phyloP scores from a whole-genome alignment of 2,888 invertebrate species.

The Anoplius nigerrimus region DNA sequence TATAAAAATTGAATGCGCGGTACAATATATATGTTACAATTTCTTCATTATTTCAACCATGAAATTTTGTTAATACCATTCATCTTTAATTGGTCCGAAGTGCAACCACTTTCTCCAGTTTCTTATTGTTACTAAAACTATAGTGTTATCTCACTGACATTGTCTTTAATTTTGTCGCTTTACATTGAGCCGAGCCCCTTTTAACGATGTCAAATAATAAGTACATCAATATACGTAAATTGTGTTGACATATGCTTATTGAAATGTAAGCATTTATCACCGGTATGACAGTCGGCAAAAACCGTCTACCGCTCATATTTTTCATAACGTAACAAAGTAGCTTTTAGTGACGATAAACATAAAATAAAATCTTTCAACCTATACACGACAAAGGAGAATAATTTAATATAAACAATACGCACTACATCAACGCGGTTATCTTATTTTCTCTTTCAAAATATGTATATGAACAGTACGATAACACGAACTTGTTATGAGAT shows the following conservation, averaged over 20 bases:
- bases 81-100: constrained; percentile 60
- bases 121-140: constrained; percentile 50
- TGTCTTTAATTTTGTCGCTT: constrained; percentile 48
- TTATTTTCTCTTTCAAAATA: too few relatives aligned
- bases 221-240: constrained; percentile 40
- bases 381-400: not conserved
- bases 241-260: constrained; percentile 13
- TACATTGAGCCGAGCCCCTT: constrained; percentile 24
- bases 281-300: constrained; percentile 19
- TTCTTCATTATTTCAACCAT: constrained; percentile 18
- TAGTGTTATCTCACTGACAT: constrained; percentile 62
- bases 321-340: constrained; percentile 15
- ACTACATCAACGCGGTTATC: too few relatives aligned
- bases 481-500: too few relatives aligned
- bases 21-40: constrained; percentile 21
- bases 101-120: constrained; percentile 45
- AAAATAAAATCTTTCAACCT: not conserved
- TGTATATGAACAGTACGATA: too few relatives aligned
- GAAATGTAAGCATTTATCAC: constrained; percentile 9
- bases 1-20: constrained; percentile 43
- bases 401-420: not conserved
- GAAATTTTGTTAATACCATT: constrained; percentile 36
- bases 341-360: not conserved
- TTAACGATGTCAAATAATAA: constrained; percentile 32
- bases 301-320: constrained; percentile 28